These are phyloP conservation scores for Pteropus alecto DNA, from an alignment of 2,113 vertebrate genomes.

Conservation along the genomic window DNA sequence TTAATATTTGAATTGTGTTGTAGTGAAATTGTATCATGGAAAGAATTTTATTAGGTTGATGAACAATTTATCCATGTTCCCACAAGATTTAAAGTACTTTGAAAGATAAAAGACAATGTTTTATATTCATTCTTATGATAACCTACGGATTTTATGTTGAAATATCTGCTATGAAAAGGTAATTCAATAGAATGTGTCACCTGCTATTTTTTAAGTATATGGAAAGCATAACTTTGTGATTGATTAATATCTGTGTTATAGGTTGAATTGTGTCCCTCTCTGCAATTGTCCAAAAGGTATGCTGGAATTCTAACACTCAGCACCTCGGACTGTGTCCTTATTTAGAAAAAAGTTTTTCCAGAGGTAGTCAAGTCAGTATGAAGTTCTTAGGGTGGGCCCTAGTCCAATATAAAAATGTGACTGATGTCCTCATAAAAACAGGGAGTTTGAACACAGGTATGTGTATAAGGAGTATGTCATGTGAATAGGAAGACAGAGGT, in stretches of 20 bases:
- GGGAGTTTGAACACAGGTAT: neutral
- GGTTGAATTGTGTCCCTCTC: neutral
- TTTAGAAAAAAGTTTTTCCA: neutral
- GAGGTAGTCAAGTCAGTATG: neutral
- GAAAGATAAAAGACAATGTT: neutral
- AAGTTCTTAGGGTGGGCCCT: neutral
- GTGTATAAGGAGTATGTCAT: neutral
- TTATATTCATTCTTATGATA: neutral
- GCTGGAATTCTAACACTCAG: neutral
- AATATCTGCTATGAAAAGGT: neutral
- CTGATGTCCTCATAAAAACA: neutral
- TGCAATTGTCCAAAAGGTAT: neutral
- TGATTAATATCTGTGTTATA: neutral
- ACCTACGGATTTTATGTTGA: neutral
- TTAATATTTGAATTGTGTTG: neutral
- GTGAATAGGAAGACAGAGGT: neutral
- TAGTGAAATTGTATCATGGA: neutral
- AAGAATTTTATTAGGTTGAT: neutral
- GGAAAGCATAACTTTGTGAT: neutral
- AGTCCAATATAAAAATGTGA: neutral
- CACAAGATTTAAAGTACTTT: neutral
- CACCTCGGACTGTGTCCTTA: neutral
- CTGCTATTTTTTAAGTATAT: neutral
- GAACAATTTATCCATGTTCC: neutral
- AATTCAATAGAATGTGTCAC: neutral